Percentiles rank a stretch among this genome's conserved stretches.
phyloP scores from a whole-genome alignment of 1,140 invertebrate species.

The Babylonia areolata region DNA sequence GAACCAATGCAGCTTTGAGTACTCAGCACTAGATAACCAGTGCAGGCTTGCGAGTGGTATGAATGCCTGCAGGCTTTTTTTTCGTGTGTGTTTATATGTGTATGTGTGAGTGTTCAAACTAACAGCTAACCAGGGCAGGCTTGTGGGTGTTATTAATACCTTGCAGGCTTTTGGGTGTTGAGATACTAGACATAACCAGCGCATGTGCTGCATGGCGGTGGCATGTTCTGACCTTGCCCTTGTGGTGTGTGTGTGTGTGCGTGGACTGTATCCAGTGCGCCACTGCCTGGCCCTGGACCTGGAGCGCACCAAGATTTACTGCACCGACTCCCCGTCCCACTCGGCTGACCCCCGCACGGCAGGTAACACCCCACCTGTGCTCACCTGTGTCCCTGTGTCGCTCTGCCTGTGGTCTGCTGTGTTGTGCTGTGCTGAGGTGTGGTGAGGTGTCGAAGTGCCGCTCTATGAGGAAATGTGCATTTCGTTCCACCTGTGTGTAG shows the following conservation, averaged over 20 bases:
- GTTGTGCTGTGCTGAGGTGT: background rate
- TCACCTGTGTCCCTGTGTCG: too few species aligned
- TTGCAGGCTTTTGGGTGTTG: too few species aligned
- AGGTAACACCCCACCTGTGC: slow-evolving; percentile 28
- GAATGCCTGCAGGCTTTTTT: background rate
- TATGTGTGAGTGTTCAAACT: background rate
- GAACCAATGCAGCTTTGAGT: too few species aligned
- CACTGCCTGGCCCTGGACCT: slow-evolving; percentile 66
- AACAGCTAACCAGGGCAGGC: too few species aligned
- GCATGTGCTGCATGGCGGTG: slow-evolving; percentile 27
- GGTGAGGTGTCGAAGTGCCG: too few species aligned
- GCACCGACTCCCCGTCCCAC: slow-evolving; percentile 53
- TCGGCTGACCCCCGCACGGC: slow-evolving; percentile 20
- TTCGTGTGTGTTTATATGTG: background rate
- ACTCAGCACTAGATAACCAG: too few species aligned
- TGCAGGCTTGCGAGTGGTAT: background rate
- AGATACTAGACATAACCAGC: too few species aligned
- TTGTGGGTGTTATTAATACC: too few species aligned
- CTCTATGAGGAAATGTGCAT: too few species aligned
- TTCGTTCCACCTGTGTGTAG: too few species aligned
- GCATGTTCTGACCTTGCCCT: background rate
- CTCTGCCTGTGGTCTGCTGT: background rate
- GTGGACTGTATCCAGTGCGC: slow-evolving; percentile 55
- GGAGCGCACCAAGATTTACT: slow-evolving; percentile 67
- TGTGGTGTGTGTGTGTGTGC: background rate